Evolutionary conservation across 1,140 invertebrate genomes (phyloP).

Genomic region (Mercenaria mercenaria): DNA sequence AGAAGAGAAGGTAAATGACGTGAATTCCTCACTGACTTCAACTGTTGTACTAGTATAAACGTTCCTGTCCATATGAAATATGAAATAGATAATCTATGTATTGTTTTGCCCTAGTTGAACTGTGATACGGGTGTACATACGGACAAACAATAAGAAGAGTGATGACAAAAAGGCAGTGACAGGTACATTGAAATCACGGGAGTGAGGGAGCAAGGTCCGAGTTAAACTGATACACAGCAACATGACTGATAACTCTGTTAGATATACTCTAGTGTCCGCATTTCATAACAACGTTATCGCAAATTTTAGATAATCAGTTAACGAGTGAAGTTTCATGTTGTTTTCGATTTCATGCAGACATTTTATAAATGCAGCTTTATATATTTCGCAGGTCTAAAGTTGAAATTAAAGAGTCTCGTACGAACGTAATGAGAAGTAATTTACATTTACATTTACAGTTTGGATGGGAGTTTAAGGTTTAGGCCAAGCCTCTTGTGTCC

Average conservation of each 20-base stretch:
- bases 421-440: no score
- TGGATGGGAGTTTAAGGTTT: no score
- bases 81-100: background rate
- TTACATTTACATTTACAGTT: no score
- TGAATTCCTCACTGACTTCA: no score
- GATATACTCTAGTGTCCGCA: background rate
- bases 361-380: no score
- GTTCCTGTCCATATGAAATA: background rate
- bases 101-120: background rate
- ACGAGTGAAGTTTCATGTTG: no score
- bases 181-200: slow-evolving; percentile 29
- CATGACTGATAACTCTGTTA: background rate
- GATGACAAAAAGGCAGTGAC: slow-evolving; percentile 20
- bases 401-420: no score
- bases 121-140: background rate
- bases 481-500: no score
- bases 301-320: background rate
- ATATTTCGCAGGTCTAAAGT: no score
- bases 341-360: no score
- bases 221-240: background rate
- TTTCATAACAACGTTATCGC: background rate
- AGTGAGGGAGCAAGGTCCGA: slow-evolving; percentile 21
- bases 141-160: background rate
- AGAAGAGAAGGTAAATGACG: no score
- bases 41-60: background rate